Conservation (phyloP, 2,797 vertebrate species). For the Phataginus tricuspis region DNA sequence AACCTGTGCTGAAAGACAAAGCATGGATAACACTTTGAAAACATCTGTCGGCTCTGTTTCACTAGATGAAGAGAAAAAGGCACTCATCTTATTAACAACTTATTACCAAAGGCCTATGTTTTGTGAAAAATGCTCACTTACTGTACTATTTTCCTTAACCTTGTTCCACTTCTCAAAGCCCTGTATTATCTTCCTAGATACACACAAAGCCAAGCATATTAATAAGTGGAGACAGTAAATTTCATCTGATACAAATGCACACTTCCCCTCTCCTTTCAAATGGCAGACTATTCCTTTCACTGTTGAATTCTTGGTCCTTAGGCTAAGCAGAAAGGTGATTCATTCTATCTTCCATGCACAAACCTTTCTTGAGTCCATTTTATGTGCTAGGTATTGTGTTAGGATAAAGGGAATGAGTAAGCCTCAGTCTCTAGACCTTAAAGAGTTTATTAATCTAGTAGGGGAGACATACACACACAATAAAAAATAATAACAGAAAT, state of each 20-base stretch:
- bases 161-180: not conserved
- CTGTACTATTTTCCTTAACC: not conserved
- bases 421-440: not conserved
- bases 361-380: not conserved
- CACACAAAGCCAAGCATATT: conserved; percentile 5
- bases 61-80: not conserved
- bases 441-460: not conserved
- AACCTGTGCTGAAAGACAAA: too few species aligned
- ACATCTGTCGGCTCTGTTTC: not conserved
- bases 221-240: conserved; percentile 6
- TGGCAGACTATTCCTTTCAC: not conserved
- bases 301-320: conserved; percentile 17
- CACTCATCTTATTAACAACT: not conserved
- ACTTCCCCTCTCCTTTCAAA: not conserved
- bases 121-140: not conserved
- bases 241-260: not conserved
- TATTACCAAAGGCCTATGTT: not conserved
- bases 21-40: not conserved
- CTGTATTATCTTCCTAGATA: not conserved
- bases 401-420: not conserved
- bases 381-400: not conserved
- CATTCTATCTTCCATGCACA: not conserved
- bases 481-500: not conserved
- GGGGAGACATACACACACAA: not conserved
- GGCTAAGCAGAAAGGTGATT: not conserved